A percentile compares a stretch with the other conserved stretches of the same genome.
Evolutionary conservation across 2,113 vertebrate genomes (phyloP).

Genomic region (Anoplopoma fimbria): DNA sequence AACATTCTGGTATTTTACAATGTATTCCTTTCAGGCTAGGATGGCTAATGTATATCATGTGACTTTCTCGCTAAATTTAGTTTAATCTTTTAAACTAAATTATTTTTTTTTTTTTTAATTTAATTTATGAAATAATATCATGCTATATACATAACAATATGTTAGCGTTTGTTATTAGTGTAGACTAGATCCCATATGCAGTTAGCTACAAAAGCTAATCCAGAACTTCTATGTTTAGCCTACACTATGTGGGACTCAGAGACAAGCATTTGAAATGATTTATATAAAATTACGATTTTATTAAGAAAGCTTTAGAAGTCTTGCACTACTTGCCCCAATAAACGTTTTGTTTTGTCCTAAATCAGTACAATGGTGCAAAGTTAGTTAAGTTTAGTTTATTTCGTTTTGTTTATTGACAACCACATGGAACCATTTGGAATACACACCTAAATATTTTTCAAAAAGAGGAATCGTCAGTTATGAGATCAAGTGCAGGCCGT

Average conservation of each 20-base stretch:
- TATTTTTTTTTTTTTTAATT: too few relatives aligned
- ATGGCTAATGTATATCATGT: background rate
- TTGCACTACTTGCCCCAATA: background rate
- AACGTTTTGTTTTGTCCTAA: background rate
- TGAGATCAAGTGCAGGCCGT: background rate
- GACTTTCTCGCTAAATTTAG: too few relatives aligned
- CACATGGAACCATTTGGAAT: background rate
- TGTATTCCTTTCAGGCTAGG: too few relatives aligned
- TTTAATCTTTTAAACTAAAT: too few relatives aligned
- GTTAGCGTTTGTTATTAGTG: background rate
- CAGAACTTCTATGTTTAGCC: background rate
- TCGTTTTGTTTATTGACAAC: background rate
- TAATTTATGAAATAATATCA: background rate
- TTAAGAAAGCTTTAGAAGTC: background rate
- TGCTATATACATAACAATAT: background rate
- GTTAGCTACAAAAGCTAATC: constrained; percentile 8
- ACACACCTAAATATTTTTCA: background rate
- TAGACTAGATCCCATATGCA: background rate
- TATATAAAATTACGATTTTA: background rate
- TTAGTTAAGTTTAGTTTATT: background rate
- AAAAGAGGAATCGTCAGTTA: too few relatives aligned
- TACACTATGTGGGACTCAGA: background rate
- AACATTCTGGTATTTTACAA: background rate
- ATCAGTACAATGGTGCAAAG: background rate
- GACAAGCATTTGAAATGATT: background rate